Evolutionary conservation across 2,888 invertebrate genomes (phyloP).

Genomic region (Drosophila subsilvestris): DNA sequence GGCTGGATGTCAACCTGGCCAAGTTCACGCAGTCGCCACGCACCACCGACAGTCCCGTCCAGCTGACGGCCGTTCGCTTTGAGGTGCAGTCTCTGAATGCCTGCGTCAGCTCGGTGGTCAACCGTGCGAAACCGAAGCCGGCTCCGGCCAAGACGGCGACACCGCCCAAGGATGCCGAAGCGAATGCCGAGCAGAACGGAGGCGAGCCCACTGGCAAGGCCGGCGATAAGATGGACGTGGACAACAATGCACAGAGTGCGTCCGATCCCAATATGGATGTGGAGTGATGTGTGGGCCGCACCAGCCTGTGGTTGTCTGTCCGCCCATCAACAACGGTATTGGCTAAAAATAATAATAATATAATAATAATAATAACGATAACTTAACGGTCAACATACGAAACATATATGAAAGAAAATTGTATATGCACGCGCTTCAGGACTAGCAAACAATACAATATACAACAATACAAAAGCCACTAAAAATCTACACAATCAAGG

Average conservation of each 20-base stretch:
- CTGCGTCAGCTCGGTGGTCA: conserved; percentile 90
- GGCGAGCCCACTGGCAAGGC: conserved; percentile 53
- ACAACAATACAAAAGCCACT: not conserved
- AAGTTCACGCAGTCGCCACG: conserved; percentile 88
- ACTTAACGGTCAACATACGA: conserved; percentile 36
- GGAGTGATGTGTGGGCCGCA: conserved; percentile 65
- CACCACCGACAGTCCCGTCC: conserved; percentile 90
- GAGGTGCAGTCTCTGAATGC: conserved; percentile 87
- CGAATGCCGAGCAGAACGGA: conserved; percentile 65
- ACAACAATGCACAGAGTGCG: conserved; percentile 62
- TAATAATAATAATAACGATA: conserved; percentile 41
- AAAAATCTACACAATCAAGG: conserved; percentile 24
- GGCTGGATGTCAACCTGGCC: conserved; percentile 92
- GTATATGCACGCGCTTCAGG: conserved; percentile 63
- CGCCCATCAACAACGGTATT: conserved; percentile 48
- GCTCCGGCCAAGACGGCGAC: conserved; percentile 82
- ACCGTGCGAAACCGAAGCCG: conserved; percentile 95
- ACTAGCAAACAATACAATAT: conserved; percentile 29
- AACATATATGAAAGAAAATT: conserved; percentile 38
- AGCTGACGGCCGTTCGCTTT: conserved; percentile 91
- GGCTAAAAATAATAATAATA: conserved; percentile 46
- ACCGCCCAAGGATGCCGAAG: conserved; percentile 66
- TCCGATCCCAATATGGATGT: conserved; percentile 82
- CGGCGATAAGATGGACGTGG: conserved; percentile 71
- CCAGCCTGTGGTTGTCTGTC: conserved; percentile 16